phyloP scores from a whole-genome alignment of 2,113 vertebrate genomes.

The Pipra filicauda region DNA sequence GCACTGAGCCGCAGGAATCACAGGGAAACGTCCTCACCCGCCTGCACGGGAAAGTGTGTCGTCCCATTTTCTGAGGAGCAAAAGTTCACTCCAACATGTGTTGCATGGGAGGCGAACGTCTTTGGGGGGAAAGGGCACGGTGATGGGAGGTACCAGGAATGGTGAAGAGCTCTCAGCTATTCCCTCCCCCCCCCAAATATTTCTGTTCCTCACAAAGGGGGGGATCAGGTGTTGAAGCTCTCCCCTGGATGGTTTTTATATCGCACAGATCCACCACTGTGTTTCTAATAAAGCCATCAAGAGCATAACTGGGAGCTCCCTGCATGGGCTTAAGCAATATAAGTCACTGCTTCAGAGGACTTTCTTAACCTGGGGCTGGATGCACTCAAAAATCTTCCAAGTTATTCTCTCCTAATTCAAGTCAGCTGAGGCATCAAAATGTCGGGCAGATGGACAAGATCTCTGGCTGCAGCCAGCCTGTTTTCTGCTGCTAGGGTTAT shows the following conservation, averaged over 20 bases:
- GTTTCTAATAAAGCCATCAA: conserved; percentile 53
- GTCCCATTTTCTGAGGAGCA: neutral
- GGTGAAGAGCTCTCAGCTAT: neutral
- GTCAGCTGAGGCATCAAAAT: conserved; percentile 60
- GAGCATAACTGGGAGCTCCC: conserved; percentile 15
- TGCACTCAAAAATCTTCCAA: conserved; percentile 41
- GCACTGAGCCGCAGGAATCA: neutral
- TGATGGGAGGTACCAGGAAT: neutral
- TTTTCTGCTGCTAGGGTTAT: neutral
- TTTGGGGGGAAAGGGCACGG: neutral
- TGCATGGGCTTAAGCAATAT: neutral
- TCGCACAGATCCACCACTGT: neutral
- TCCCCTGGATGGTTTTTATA: conserved; percentile 11
- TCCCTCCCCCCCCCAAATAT: neutral
- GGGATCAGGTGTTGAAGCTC: conserved; percentile 3
- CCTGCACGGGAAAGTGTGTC: neutral
- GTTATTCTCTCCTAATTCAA: conserved; percentile 62
- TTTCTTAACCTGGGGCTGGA: conserved; percentile 18
- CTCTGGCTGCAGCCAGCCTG: neutral
- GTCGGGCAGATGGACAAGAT: conserved; percentile 35
- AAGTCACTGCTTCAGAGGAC: conserved; percentile 10
- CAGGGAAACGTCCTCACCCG: neutral
- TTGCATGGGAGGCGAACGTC: neutral
- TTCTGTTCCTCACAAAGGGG: neutral
- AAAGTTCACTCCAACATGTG: conserved; percentile 40